Conservation (phyloP, 2,113 vertebrate species). For the human (Homo sapiens) region GRCh38 chr11:94770501-94771000, state of each 20-base stretch:
- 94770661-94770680: background rate
- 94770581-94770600: background rate
- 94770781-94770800: conserved; percentile 23
- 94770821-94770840: conserved; percentile 19
- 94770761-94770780: conserved; percentile 25
- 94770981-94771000: background rate
- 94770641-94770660: background rate
- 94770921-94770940: background rate
- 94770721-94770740: conserved; percentile 51
- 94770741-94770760: conserved; percentile 42
- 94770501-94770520: background rate
- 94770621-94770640: conserved; percentile 20
- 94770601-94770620: conserved; percentile 31
- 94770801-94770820: conserved; percentile 29
- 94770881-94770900: background rate
- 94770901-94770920: background rate
- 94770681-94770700: background rate
- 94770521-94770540: conserved; percentile 12
- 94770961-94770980: background rate
- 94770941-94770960: background rate
- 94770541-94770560: background rate
- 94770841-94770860: conserved; percentile 16
- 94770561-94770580: background rate
- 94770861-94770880: background rate
- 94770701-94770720: background rate